Evolutionary conservation across 2,797 vertebrate species (phyloP).

Genomic region (Acanthornis magna): DNA sequence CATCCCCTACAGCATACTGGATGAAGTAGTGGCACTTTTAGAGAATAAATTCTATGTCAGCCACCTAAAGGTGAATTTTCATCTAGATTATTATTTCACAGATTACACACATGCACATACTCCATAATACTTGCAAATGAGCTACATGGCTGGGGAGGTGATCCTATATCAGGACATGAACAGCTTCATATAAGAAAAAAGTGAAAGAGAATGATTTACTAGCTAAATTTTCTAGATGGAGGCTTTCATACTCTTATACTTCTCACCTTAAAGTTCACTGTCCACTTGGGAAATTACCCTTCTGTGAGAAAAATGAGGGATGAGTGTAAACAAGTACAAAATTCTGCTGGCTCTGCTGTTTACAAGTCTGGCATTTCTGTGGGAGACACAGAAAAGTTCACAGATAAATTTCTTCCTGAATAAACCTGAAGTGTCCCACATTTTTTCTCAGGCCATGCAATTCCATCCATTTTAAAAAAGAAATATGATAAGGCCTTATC

Average conservation of each 20-base stretch:
- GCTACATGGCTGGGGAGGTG: neutral
- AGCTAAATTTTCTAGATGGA: neutral
- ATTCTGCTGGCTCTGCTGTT: neutral
- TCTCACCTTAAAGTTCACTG: neutral
- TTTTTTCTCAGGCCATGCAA: neutral
- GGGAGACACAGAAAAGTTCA: neutral
- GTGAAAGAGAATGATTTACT: neutral
- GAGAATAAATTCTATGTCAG: neutral
- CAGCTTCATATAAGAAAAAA: neutral
- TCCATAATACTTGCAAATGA: neutral
- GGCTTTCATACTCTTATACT: neutral
- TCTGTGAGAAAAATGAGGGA: neutral
- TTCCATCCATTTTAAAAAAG: neutral
- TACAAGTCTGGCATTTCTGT: neutral
- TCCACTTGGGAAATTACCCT: neutral
- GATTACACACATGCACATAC: neutral
- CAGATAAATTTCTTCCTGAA: neutral
- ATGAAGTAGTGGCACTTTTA: neutral
- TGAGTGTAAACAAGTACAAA: neutral
- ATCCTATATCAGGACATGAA: neutral
- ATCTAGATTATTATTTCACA: neutral
- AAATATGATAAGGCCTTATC: neutral
- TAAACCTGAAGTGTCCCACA: neutral
- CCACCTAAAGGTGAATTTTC: neutral
- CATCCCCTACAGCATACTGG: neutral